phyloP scores from a whole-genome alignment of 23 tunicate species.

The Diplosoma virens region DNA sequence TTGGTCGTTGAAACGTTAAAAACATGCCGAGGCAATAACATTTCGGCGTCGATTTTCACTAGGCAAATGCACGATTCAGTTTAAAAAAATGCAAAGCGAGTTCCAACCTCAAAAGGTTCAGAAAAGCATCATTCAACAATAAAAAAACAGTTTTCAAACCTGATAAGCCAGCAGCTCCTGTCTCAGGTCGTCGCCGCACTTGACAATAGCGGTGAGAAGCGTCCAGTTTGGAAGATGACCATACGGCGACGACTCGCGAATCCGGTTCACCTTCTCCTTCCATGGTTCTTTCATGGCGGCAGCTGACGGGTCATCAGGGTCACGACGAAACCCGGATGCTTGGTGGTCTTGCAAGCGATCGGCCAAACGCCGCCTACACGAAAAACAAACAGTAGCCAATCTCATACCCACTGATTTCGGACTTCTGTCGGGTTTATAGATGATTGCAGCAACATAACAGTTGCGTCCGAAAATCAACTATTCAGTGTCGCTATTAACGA shows the following conservation, averaged over 20 bases:
- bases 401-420: too few species aligned
- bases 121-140: neutral
- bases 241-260: conserved; percentile 93
- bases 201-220: conserved; percentile 83
- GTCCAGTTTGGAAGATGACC: conserved; percentile 97
- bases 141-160: too few species aligned
- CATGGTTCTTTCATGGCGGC: conserved; percentile 98
- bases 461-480: too few species aligned
- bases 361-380: conserved; percentile 63
- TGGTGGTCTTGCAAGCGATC: conserved; percentile 41
- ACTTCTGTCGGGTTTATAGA: too few species aligned
- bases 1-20: too few species aligned
- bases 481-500: too few species aligned
- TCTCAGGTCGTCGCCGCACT: conserved; percentile 97
- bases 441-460: too few species aligned
- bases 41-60: too few species aligned
- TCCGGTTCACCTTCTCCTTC: conserved; percentile 69
- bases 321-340: conserved; percentile 68
- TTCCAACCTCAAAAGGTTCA: neutral
- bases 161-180: conserved; percentile 97
- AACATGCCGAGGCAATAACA: too few species aligned
- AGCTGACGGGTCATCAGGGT: conserved; percentile 99
- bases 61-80: too few species aligned
- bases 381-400: too few species aligned
- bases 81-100: too few species aligned